phyloP scores from a whole-genome alignment of 2,888 invertebrate species.

The Lycaena phlaeas region DNA sequence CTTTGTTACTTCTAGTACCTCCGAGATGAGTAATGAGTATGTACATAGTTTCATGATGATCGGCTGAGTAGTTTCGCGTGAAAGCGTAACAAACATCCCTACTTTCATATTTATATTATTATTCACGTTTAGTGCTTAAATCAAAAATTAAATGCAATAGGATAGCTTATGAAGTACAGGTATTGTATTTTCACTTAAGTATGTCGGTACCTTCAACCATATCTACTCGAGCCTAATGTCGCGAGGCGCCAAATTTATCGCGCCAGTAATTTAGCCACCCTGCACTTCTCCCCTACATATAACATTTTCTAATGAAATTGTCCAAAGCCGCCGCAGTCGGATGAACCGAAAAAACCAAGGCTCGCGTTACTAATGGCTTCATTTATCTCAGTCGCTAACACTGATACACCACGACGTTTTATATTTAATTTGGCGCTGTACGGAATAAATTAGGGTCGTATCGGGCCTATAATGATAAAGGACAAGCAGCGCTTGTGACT shows the following conservation, averaged over 20 bases:
- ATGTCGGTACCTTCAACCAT: constrained; percentile 49
- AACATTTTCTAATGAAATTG: constrained; percentile 73
- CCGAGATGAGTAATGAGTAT: too few species aligned
- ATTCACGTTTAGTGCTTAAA: too few species aligned
- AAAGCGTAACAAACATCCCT: too few species aligned
- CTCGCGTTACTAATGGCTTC: constrained; percentile 73
- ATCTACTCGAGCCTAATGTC: constrained; percentile 51
- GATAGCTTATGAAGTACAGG: neutral
- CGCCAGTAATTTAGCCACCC: constrained; percentile 58
- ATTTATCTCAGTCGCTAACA: constrained; percentile 73
- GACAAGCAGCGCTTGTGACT: constrained; percentile 50
- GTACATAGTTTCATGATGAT: too few species aligned
- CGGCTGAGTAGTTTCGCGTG: too few species aligned
- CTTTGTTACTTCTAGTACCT: too few species aligned
- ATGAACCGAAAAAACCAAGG: constrained; percentile 71
- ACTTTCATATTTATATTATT: too few species aligned
- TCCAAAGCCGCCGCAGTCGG: constrained; percentile 63
- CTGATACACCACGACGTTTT: constrained; percentile 72
- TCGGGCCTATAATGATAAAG: constrained; percentile 59
- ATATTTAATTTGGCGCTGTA: constrained; percentile 70
- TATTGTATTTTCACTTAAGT: constrained; percentile 60
- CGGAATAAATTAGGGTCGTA: constrained; percentile 67
- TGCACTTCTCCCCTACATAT: constrained; percentile 41
- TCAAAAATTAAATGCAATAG: too few species aligned
- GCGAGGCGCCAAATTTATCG: constrained; percentile 68